A percentile compares a stretch with the other conserved stretches of the same genome.
Conservation (phyloP, 2,113 vertebrate genomes). For the Podocnemis expansa region DNA sequence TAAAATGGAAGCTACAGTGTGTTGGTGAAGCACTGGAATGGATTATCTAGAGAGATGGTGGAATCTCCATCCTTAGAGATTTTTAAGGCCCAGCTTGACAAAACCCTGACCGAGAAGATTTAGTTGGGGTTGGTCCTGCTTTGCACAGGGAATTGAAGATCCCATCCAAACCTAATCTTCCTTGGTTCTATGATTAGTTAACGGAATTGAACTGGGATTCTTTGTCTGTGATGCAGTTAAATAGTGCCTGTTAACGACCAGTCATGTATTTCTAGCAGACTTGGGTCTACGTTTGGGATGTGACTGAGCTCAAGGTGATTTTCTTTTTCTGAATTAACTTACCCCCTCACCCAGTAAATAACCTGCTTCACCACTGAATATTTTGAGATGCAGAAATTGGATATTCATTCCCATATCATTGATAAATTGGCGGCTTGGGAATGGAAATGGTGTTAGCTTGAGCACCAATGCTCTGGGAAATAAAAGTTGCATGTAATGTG, state of each 20-base stretch:
- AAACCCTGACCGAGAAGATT: too few relatives aligned
- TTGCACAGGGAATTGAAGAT: too few relatives aligned
- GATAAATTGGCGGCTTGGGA: background rate
- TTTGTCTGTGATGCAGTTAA: background rate
- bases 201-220: background rate
- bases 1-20: too few relatives aligned
- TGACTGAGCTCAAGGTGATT: background rate
- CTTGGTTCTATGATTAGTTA: background rate
- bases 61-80: too few relatives aligned
- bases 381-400: background rate
- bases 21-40: too few relatives aligned
- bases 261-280: background rate
- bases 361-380: background rate
- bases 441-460: background rate
- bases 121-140: too few relatives aligned
- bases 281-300: background rate
- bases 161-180: too few relatives aligned
- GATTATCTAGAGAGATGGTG: too few relatives aligned
- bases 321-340: background rate
- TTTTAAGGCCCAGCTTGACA: too few relatives aligned
- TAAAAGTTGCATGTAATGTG: background rate
- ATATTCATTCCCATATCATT: constrained; percentile 1
- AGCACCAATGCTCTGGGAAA: background rate
- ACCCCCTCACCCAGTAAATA: background rate
- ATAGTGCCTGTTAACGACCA: background rate